A percentile compares a stretch with the other conserved stretches of the same genome.
Conservation (phyloP, 2,113 vertebrate genomes). For the Parus major region DNA sequence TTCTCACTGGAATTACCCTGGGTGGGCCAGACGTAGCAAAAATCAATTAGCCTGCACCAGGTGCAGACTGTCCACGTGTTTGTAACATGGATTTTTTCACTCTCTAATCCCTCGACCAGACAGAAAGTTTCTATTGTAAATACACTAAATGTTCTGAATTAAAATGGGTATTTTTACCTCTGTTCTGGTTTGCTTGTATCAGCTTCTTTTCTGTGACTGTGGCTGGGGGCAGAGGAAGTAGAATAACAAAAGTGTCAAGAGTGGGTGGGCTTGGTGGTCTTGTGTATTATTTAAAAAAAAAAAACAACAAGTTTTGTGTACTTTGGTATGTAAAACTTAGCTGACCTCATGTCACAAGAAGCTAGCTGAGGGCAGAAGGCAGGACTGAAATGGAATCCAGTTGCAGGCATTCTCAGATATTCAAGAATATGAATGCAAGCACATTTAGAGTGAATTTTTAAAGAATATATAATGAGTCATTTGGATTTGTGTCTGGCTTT, state of each 20-base stretch:
- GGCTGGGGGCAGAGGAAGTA: background rate
- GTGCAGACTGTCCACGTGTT: background rate
- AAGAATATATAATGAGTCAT: background rate
- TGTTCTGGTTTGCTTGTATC: background rate
- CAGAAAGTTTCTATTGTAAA: conserved; percentile 31
- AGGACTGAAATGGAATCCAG: background rate
- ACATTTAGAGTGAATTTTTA: background rate
- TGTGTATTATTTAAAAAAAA: background rate
- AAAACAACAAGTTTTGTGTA: background rate
- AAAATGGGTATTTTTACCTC: conserved; percentile 19
- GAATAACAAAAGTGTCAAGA: background rate
- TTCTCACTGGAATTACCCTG: background rate
- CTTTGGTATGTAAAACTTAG: background rate
- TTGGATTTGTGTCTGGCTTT: background rate
- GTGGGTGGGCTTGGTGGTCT: background rate
- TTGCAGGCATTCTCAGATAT: background rate
- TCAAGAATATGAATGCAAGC: background rate
- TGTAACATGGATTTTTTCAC: background rate
- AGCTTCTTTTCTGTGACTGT: background rate
- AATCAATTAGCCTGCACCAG: background rate
- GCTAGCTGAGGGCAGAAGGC: background rate
- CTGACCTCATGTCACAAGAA: background rate
- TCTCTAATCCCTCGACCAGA: background rate
- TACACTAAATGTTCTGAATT: conserved; percentile 54
- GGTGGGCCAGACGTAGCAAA: background rate